Conservation (phyloP, 2,888 invertebrate species). For the Melanchra persicariae region DNA sequence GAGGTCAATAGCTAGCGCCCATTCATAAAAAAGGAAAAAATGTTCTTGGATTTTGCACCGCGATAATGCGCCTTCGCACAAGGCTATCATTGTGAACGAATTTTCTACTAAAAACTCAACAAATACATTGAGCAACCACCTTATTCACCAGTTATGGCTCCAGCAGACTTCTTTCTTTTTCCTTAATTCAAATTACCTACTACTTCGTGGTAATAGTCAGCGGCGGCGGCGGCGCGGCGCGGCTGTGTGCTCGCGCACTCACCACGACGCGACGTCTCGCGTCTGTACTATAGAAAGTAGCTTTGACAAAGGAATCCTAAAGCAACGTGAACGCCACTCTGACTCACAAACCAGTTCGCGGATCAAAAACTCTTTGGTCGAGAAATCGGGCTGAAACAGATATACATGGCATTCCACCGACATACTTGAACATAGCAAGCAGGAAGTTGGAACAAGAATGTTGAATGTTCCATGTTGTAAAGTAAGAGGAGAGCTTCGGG, state of each 20-base stretch:
- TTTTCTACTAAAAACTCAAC: too few species aligned
- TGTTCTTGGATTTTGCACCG: too few species aligned
- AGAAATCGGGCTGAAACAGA: constrained; percentile 39
- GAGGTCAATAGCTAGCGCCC: too few species aligned
- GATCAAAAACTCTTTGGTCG: constrained; percentile 41
- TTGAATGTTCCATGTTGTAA: not conserved
- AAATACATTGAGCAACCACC: too few species aligned
- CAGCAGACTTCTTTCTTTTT: too few species aligned
- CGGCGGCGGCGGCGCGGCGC: too few species aligned
- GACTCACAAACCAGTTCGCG: constrained; percentile 63
- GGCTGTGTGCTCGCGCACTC: constrained; percentile 11
- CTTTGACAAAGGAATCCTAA: constrained; percentile 63
- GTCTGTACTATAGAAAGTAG: constrained; percentile 58
- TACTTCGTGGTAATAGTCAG: too few species aligned
- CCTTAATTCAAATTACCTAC: too few species aligned
- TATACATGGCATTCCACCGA: constrained; percentile 7
- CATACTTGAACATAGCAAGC: not conserved
- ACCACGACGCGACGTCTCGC: not conserved
- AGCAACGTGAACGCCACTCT: constrained; percentile 34
- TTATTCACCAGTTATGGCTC: too few species aligned
- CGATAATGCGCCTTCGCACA: too few species aligned
- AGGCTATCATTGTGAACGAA: too few species aligned
- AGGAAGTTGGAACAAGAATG: not conserved
- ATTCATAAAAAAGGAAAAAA: too few species aligned
- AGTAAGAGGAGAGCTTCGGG: not conserved